These are phyloP conservation scores for Karalla daura DNA, from an alignment of 2,797 vertebrate genomes.

Conservation along the genomic window DNA sequence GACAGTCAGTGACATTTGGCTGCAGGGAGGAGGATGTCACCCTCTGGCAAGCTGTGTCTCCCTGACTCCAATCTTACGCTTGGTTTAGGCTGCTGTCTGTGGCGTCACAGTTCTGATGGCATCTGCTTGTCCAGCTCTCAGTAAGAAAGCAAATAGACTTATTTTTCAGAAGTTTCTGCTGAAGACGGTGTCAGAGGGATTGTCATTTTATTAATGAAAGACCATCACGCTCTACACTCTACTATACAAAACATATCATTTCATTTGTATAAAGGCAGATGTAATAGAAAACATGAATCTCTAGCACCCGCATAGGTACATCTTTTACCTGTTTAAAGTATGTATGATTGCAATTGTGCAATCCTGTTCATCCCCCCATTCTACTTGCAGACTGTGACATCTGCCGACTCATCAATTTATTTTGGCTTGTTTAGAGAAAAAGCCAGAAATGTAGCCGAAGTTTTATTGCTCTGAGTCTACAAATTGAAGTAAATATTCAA, in stretches of 20 bases:
- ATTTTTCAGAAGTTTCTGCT: background rate
- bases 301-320: slow-evolving; percentile 1
- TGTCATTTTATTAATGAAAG: background rate
- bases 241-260: slow-evolving; percentile 1
- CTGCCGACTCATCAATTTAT: background rate
- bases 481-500: too few species aligned
- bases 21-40: background rate
- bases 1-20: too few species aligned
- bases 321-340: slow-evolving; percentile 4
- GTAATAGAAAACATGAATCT: slow-evolving; percentile 15
- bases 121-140: background rate
- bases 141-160: background rate
- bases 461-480: too few species aligned
- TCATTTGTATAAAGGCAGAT: slow-evolving; percentile 9
- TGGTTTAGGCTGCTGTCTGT: background rate
- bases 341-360: slow-evolving; percentile 3
- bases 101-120: background rate
- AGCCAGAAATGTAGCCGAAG: background rate
- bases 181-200: background rate
- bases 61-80: background rate
- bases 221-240: too few species aligned
- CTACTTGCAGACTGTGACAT: background rate
- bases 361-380: background rate
- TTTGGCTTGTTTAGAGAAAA: slow-evolving; percentile 1
- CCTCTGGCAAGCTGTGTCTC: background rate